A percentile compares a stretch with the other conserved stretches of the same genome.
Evolutionary conservation across 2,113 vertebrate genomes (phyloP).

Genomic region (Takifugu bimaculatus): DNA sequence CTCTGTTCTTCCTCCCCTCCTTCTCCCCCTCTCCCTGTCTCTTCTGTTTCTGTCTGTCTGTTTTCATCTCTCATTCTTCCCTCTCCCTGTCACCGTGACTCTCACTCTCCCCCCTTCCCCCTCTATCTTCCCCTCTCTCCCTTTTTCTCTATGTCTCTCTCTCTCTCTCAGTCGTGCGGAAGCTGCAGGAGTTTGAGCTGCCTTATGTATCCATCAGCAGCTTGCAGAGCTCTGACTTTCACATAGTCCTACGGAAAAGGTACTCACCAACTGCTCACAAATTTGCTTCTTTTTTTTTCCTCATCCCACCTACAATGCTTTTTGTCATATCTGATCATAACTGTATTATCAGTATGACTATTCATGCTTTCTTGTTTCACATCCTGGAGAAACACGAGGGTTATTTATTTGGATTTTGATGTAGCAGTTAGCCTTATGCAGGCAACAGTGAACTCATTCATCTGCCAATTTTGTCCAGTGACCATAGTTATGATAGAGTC

Average conservation of each 20-base stretch:
- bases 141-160: slow-evolving; percentile 5
- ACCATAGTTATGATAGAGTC: too few species aligned
- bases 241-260: slow-evolving; percentile 96
- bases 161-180: slow-evolving; percentile 83
- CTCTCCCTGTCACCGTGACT: background rate
- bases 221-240: slow-evolving; percentile 86
- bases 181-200: slow-evolving; percentile 98
- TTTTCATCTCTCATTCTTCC: slow-evolving; percentile 8
- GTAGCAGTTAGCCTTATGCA: background rate
- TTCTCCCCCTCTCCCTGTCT: slow-evolving; percentile 2
- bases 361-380: background rate
- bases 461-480: too few species aligned
- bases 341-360: slow-evolving; percentile 1
- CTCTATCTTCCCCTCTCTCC: background rate
- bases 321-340: slow-evolving; percentile 8
- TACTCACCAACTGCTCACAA: slow-evolving; percentile 53
- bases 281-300: slow-evolving; percentile 5
- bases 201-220: slow-evolving; percentile 95
- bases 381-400: background rate
- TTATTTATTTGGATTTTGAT: background rate
- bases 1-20: slow-evolving; percentile 58
- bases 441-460: too few species aligned
- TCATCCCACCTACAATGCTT: background rate
- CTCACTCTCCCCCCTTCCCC: slow-evolving; percentile 1
- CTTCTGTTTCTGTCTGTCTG: background rate